Conservation (phyloP, 2,797 vertebrate genomes). For the Dallia pectoralis region DNA sequence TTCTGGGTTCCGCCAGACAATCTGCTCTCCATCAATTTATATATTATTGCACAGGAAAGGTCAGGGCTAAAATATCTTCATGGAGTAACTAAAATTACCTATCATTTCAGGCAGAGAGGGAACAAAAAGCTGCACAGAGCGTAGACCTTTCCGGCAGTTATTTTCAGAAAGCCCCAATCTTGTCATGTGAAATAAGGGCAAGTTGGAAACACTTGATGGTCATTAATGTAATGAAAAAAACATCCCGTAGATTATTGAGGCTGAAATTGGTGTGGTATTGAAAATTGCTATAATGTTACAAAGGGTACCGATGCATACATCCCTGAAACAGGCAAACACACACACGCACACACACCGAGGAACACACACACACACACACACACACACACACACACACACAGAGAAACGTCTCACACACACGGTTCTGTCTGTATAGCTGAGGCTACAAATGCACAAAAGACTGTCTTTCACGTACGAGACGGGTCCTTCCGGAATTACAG, state of each 20-base stretch:
- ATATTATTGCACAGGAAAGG: constrained; percentile 80
- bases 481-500: neutral
- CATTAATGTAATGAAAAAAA: constrained; percentile 68
- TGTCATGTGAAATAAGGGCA: constrained; percentile 76
- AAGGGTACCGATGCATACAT: constrained; percentile 22
- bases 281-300: constrained; percentile 49
- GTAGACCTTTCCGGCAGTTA: constrained; percentile 78
- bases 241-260: constrained; percentile 53
- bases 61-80: constrained; percentile 76
- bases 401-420: neutral
- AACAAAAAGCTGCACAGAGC: constrained; percentile 79
- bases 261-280: constrained; percentile 45
- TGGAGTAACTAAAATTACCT: constrained; percentile 85
- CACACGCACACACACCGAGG: neutral
- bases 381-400: neutral
- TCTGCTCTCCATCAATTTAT: constrained; percentile 77
- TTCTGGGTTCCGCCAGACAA: constrained; percentile 62
- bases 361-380: neutral
- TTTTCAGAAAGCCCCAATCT: constrained; percentile 85
- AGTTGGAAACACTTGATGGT: constrained; percentile 60
- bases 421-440: constrained; percentile 15
- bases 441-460: constrained; percentile 18
- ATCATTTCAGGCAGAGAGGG: constrained; percentile 84
- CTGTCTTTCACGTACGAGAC: constrained; percentile 1
- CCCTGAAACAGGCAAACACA: neutral